Evolutionary conservation across 2,797 vertebrate genomes (phyloP).

Genomic region (Urophycis tenuis): DNA sequence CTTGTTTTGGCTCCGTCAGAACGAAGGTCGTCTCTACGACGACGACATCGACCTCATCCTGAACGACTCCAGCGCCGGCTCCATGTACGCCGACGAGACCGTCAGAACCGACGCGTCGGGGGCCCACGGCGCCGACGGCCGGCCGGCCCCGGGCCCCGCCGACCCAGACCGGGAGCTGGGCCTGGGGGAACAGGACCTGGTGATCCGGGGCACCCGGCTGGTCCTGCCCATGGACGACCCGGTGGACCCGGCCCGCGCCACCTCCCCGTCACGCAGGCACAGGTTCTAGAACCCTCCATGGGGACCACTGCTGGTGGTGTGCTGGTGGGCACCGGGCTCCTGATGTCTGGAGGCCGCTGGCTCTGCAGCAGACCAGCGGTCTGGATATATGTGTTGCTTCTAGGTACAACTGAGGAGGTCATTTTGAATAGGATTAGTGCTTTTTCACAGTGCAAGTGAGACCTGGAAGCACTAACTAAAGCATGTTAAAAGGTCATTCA

Average conservation of each 20-base stretch:
- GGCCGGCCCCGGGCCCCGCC: conserved; percentile 49
- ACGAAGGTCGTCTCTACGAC: conserved; percentile 83
- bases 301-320: background rate
- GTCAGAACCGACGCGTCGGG: conserved; percentile 75
- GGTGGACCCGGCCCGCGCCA: conserved; percentile 57
- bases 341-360: background rate
- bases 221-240: conserved; percentile 88
- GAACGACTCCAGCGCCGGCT: conserved; percentile 80
- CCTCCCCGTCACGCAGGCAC: conserved; percentile 61
- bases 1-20: conserved; percentile 57
- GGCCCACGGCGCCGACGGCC: conserved; percentile 47
- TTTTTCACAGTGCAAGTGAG: background rate
- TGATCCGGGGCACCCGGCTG: conserved; percentile 83
- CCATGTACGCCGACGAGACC: conserved; percentile 85
- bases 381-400: background rate
- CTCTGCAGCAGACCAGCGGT: background rate
- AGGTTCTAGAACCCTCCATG: conserved; percentile 49
- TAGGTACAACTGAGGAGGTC: background rate
- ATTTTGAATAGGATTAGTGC: background rate
- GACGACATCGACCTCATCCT: conserved; percentile 89
- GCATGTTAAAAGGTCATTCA: background rate
- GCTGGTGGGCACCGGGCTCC: background rate
- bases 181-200: conserved; percentile 79
- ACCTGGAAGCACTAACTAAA: background rate
- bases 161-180: conserved; percentile 77